Percentiles rank a stretch among this genome's conserved stretches.
These are phyloP conservation scores for Congeria kusceri DNA, from an alignment of 2,888 invertebrate genomes.

Conservation along the genomic window DNA sequence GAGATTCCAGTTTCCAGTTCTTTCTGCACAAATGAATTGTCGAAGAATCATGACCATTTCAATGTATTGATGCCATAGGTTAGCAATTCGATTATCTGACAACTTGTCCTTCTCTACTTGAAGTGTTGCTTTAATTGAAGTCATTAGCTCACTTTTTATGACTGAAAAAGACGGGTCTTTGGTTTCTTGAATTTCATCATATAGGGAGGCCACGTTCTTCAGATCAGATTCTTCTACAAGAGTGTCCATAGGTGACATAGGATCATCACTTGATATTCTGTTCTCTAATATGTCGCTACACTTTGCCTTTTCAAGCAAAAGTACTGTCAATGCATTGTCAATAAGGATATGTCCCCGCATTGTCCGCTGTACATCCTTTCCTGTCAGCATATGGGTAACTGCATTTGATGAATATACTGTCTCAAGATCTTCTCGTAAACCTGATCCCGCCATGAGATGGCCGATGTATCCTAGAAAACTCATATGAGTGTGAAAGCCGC, in stretches of 20 bases:
- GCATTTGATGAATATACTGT: constrained; percentile 66
- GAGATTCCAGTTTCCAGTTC: constrained; percentile 36
- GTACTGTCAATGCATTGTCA: constrained; percentile 34
- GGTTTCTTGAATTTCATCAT: no score
- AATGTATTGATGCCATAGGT: constrained; percentile 42
- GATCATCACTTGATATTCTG: no score
- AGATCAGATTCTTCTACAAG: no score
- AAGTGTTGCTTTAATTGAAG: no score
- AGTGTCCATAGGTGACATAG: no score
- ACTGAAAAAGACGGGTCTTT: no score
- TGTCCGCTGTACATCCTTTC: constrained; percentile 65
- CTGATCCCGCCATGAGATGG: constrained; percentile 51
- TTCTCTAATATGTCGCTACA: no score
- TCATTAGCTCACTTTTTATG: no score
- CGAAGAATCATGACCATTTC: constrained; percentile 32
- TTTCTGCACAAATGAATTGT: constrained; percentile 28
- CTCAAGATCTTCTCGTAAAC: constrained; percentile 64
- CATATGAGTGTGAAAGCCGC: constrained; percentile 61
- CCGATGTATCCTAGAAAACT: constrained; percentile 70
- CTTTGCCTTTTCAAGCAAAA: neutral
- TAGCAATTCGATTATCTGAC: constrained; percentile 10
- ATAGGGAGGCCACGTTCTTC: no score
- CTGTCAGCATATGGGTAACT: constrained; percentile 66
- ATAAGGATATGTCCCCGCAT: constrained; percentile 64
- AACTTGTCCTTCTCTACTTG: no score